Conservation (phyloP, 2,797 vertebrate genomes). For the Tadarida brasiliensis region DNA sequence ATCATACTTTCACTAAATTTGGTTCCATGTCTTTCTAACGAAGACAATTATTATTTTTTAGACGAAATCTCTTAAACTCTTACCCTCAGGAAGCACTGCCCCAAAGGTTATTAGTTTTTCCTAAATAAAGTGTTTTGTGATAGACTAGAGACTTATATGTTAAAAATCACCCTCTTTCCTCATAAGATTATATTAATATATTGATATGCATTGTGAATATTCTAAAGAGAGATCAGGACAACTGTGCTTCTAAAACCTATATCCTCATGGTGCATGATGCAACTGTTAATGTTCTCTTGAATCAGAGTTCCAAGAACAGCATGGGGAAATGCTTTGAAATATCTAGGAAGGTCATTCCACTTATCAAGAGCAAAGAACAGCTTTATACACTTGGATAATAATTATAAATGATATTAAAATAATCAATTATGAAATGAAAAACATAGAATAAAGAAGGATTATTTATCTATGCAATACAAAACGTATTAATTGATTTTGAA, state of each 20-base stretch:
- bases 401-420: conserved; percentile 40
- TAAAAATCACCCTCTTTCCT: neutral
- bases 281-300: neutral
- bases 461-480: neutral
- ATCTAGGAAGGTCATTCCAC: neutral
- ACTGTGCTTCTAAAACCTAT: neutral
- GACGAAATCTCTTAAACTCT: neutral
- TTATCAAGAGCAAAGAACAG: neutral
- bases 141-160: neutral
- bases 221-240: neutral
- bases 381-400: neutral
- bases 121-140: neutral
- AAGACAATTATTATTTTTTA: neutral
- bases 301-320: neutral
- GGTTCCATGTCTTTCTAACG: conserved; percentile 1
- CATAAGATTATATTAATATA: neutral
- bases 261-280: too few species aligned
- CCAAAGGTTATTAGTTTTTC: neutral
- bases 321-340: neutral
- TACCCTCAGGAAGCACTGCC: neutral
- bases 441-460: neutral
- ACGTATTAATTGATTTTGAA: conserved; percentile 53
- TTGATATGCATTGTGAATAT: neutral
- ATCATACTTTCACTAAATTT: neutral
- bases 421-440: conserved; percentile 29